Percentiles rank a stretch among this genome's conserved stretches.
Conservation (phyloP, 2,797 vertebrate species). For the Chaenodraco wilsoni region DNA sequence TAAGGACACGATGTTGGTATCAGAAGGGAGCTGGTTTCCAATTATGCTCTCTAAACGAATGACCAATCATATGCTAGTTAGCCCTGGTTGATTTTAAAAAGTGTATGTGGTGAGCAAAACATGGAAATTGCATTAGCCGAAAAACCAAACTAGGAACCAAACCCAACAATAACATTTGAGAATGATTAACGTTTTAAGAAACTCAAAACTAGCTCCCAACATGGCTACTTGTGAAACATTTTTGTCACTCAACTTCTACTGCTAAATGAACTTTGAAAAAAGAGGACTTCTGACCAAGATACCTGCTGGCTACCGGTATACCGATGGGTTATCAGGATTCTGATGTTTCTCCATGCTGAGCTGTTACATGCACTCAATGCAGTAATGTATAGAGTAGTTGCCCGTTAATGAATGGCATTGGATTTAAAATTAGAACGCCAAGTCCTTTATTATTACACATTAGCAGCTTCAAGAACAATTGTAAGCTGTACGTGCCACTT, state of each 20-base stretch:
- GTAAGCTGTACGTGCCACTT: conserved; percentile 75
- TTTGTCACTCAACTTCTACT: background rate
- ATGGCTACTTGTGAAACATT: background rate
- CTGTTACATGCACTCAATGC: conserved; percentile 10
- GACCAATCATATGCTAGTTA: background rate
- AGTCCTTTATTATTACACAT: conserved; percentile 79
- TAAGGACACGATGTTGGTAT: background rate
- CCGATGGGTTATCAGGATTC: background rate
- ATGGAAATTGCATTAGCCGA: background rate
- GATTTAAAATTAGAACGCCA: conserved; percentile 59
- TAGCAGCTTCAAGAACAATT: conserved; percentile 81
- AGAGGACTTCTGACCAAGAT: background rate
- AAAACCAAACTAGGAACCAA: background rate
- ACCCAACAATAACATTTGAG: no score
- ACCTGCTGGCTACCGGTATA: no score
- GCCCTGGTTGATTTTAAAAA: background rate
- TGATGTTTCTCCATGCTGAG: conserved; percentile 9
- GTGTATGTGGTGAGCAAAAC: background rate
- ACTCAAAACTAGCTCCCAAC: background rate
- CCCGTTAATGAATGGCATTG: conserved; percentile 53
- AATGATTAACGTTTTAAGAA: no score
- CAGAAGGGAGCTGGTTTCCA: background rate
- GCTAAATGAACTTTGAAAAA: background rate
- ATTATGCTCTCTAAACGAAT: background rate
- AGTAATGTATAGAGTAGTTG: conserved; percentile 15